These are phyloP conservation scores for Chloroceryle aenea DNA, from an alignment of 2,113 vertebrate species.

Conservation along the genomic window DNA sequence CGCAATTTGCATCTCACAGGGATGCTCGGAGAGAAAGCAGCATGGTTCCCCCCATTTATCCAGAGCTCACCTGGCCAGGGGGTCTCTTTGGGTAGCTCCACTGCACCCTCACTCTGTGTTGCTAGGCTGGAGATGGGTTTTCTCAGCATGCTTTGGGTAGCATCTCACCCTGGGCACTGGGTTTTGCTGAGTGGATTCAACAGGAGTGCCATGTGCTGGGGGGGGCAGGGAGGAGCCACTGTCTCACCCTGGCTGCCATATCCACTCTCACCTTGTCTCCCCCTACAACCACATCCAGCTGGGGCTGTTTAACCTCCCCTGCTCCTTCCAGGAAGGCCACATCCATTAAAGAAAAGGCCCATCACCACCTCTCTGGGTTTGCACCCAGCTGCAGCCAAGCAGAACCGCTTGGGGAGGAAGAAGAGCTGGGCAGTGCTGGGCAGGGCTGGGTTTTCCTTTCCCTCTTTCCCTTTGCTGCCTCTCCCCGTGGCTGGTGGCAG, in stretches of 20 bases:
- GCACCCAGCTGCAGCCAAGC: neutral
- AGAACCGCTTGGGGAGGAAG: neutral
- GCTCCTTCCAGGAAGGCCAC: neutral
- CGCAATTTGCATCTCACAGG: neutral
- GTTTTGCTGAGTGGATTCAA: neutral
- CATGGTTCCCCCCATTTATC: neutral
- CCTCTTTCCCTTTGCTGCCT: no score
- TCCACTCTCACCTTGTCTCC: rapidly evolving
- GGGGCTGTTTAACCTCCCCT: neutral
- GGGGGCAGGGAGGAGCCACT: neutral
- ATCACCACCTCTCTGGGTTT: neutral
- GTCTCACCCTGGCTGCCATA: neutral
- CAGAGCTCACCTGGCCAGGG: rapidly evolving
- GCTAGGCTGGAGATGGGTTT: neutral
- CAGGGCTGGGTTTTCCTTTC: neutral
- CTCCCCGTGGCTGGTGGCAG: rapidly evolving
- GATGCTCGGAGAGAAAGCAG: neutral
- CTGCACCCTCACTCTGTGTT: neutral
- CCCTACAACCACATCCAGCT: rapidly evolving
- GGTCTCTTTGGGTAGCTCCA: neutral
- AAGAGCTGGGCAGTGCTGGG: neutral
- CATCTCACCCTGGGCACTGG: rapidly evolving
- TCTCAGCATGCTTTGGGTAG: neutral
- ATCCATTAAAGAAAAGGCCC: neutral
- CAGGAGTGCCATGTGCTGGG: rapidly evolving